Evolutionary conservation across 1,140 invertebrate species (phyloP).

Genomic region (Ceratina australensis): DNA sequence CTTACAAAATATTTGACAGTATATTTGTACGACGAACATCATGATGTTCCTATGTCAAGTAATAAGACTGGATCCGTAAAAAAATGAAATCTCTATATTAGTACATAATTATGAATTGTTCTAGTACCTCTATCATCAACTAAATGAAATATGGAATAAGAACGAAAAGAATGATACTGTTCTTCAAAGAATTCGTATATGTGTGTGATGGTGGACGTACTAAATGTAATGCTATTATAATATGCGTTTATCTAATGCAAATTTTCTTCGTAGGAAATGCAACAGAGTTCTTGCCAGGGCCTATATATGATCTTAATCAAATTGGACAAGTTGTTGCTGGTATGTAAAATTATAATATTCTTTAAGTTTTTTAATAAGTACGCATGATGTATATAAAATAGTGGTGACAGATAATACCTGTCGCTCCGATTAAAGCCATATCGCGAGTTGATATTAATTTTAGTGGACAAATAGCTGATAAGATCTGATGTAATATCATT

Average conservation of each 20-base stretch:
- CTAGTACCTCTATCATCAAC: conserved; percentile 51
- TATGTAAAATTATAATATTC: conserved; percentile 74
- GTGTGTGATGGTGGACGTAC: conserved; percentile 68
- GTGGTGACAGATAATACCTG: conserved; percentile 50
- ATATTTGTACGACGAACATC: conserved; percentile 20
- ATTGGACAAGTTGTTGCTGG: conserved; percentile 92
- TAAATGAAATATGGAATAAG: background rate
- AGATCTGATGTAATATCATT: conserved; percentile 70
- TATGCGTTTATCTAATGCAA: conserved; percentile 63
- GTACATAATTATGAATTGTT: background rate
- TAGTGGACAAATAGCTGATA: conserved; percentile 76
- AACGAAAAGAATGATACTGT: background rate
- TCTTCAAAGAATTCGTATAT: background rate
- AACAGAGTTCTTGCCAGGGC: conserved; percentile 77
- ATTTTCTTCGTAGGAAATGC: conserved; percentile 77
- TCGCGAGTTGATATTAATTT: conserved; percentile 65
- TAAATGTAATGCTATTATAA: conserved; percentile 38
- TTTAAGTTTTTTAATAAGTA: background rate
- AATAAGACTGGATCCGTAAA: background rate
- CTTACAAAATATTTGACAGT: conserved; percentile 9
- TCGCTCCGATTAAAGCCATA: conserved; percentile 64
- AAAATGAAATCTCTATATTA: background rate
- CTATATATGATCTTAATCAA: conserved; percentile 91
- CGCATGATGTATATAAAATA: conserved; percentile 56
- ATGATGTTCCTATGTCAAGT: background rate